Conservation (phyloP, 2,888 invertebrate genomes). For the Sinodicranocentrus sp. region DNA sequence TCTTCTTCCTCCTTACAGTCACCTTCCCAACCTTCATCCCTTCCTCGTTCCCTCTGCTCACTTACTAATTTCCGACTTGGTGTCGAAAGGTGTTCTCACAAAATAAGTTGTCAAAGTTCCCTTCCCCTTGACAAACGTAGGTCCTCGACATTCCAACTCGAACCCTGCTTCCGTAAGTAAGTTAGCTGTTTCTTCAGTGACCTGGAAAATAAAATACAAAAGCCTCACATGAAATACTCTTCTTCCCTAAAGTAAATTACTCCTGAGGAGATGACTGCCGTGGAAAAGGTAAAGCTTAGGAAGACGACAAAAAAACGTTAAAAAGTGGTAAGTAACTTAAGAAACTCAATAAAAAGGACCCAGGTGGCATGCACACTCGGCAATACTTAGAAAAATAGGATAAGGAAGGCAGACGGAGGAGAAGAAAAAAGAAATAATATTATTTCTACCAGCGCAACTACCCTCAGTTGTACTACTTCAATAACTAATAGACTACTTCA, state of each 20-base stretch:
- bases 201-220: slow-evolving; percentile 79
- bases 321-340: slow-evolving; percentile 41
- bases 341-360: too few relatives aligned
- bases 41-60: slow-evolving; percentile 1
- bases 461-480: not conserved
- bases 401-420: slow-evolving; percentile 19
- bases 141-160: slow-evolving; percentile 92
- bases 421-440: slow-evolving; percentile 56
- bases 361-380: slow-evolving; percentile 44
- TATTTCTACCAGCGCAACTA: slow-evolving; percentile 24
- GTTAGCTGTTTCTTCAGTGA: slow-evolving; percentile 90
- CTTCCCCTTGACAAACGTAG: slow-evolving; percentile 97
- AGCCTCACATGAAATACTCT: not conserved
- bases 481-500: slow-evolving; percentile 75
- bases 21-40: too few relatives aligned
- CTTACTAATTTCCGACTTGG: slow-evolving; percentile 72
- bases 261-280: too few relatives aligned
- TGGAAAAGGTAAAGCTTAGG: too few relatives aligned
- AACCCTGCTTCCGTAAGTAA: slow-evolving; percentile 92
- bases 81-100: slow-evolving; percentile 89
- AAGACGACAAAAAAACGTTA: slow-evolving; percentile 6
- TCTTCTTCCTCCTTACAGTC: too few relatives aligned
- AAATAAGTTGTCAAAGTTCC: slow-evolving; percentile 94
- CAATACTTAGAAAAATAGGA: slow-evolving; percentile 4
- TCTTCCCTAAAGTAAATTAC: too few relatives aligned